These are phyloP conservation scores for Drosophila setosimentum DNA, from an alignment of 2,888 invertebrate species.

Conservation along the genomic window DNA sequence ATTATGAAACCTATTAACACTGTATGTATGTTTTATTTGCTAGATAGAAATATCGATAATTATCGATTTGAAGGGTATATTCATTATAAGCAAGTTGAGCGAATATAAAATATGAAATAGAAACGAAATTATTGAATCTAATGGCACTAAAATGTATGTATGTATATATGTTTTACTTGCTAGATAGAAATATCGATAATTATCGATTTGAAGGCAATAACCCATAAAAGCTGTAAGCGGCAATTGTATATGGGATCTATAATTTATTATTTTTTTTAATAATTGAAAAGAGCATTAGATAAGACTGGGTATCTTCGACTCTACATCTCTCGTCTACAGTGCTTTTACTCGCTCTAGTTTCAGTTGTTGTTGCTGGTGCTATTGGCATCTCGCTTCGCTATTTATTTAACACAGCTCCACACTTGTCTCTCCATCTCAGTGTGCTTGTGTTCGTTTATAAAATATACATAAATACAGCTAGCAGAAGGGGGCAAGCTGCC, in stretches of 20 bases:
- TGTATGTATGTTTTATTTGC: not conserved
- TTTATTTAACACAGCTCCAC: constrained; percentile 44
- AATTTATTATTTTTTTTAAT: not conserved
- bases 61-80: not conserved
- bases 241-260: not conserved
- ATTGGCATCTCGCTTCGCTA: constrained; percentile 50
- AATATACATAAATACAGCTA: constrained; percentile 66
- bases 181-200: not conserved
- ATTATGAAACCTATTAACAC: not conserved
- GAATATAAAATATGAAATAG: too few relatives aligned
- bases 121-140: too few relatives aligned
- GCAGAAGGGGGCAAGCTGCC: not conserved
- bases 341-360: constrained; percentile 1
- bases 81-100: too few relatives aligned
- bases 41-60: not conserved
- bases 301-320: not conserved
- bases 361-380: constrained; percentile 15
- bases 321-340: too few relatives aligned
- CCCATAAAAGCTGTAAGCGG: not conserved
- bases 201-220: not conserved
- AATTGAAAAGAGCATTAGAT: not conserved
- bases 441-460: constrained; percentile 24
- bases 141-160: not conserved
- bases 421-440: not conserved
- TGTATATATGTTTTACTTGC: not conserved